Conservation (phyloP, 2,113 vertebrate genomes). For the Atherinomorus stipes region DNA sequence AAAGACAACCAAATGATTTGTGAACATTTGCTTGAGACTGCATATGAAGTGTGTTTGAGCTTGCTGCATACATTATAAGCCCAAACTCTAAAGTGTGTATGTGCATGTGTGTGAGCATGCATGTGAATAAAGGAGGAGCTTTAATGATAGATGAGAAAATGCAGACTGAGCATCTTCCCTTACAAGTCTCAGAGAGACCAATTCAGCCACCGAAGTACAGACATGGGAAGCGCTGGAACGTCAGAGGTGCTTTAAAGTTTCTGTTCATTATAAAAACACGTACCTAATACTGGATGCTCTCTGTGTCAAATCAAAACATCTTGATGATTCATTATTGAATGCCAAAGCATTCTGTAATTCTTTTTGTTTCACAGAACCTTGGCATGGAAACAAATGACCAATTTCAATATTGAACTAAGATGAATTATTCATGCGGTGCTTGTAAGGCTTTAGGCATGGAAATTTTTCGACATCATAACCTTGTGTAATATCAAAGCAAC, state of each 20-base stretch:
- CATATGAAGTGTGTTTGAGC: neutral
- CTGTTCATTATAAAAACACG: conserved; percentile 46
- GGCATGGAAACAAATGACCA: conserved; percentile 73
- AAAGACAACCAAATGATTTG: conserved; percentile 1
- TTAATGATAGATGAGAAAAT: conserved; percentile 66
- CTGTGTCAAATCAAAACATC: conserved; percentile 60
- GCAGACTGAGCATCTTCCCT: conserved; percentile 61
- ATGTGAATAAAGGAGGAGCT: conserved; percentile 36
- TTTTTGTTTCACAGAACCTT: conserved; percentile 53
- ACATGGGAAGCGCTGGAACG: conserved; percentile 23
- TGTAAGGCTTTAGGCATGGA: conserved; percentile 56
- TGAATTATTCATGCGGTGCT: conserved; percentile 66
- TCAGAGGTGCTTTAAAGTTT: conserved; percentile 36
- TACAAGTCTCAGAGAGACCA: conserved; percentile 58
- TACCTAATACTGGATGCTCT: conserved; percentile 45
- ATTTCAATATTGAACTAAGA: conserved; percentile 68
- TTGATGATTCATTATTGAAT: conserved; percentile 65
- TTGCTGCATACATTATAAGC: conserved; percentile 1
- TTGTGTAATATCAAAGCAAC: conserved; percentile 66
- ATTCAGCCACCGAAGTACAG: conserved; percentile 37
- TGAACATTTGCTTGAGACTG: neutral
- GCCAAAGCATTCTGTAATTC: conserved; percentile 62
- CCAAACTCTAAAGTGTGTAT: conserved; percentile 6
- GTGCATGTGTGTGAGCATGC: neutral
- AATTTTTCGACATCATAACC: conserved; percentile 55